These are phyloP conservation scores for Panagrolaimus sp. DNA, from an alignment of 1,140 invertebrate species.

Conservation along the genomic window DNA sequence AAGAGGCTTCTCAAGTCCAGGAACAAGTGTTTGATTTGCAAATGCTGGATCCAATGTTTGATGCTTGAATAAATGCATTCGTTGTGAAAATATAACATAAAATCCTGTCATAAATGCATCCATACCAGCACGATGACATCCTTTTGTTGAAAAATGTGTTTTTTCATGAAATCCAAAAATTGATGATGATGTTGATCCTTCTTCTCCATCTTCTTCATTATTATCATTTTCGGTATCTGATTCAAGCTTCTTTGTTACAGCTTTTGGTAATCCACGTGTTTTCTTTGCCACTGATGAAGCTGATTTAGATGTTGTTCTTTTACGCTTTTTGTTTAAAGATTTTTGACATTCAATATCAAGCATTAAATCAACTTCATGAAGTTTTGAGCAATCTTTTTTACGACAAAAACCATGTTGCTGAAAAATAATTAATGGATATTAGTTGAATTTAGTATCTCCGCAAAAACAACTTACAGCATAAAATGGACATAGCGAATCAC, in stretches of 20 bases:
- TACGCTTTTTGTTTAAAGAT: constrained; percentile 15
- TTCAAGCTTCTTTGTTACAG: not conserved
- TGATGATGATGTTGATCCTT: not conserved
- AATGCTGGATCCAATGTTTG: not conserved
- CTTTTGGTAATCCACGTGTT: not conserved
- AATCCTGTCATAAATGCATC: constrained; percentile 29
- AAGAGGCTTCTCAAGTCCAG: not conserved
- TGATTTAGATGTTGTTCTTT: not conserved
- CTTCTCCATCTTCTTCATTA: not conserved
- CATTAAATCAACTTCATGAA: constrained; percentile 23
- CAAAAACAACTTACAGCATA: not conserved
- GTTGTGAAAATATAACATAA: constrained; percentile 13
- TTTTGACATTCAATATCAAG: constrained; percentile 22
- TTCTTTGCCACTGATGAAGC: not conserved
- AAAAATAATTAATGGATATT: not conserved
- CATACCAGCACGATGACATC: constrained; percentile 24
- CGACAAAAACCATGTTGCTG: constrained; percentile 23
- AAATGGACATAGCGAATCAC: not conserved
- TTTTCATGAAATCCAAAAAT: not conserved
- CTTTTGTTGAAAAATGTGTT: constrained; percentile 19
- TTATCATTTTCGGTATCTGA: not conserved
- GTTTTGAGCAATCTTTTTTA: constrained; percentile 1
- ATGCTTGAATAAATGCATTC: constrained; percentile 14
- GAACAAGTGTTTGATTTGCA: not conserved
- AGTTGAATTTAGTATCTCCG: constrained; percentile 5